phyloP scores from a whole-genome alignment of 1,140 invertebrate species.

The Drosophila orena region DNA sequence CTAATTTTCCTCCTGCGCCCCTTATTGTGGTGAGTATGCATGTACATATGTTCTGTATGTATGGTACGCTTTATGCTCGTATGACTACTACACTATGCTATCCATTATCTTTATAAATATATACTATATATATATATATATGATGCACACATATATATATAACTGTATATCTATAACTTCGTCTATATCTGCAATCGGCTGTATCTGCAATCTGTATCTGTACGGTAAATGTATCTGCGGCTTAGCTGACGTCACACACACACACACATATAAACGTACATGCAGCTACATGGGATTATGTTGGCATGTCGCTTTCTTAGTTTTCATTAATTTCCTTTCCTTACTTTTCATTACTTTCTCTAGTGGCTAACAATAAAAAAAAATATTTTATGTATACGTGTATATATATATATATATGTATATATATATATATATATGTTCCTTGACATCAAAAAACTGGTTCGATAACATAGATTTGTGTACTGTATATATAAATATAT shows the following conservation, averaged over 20 bases:
- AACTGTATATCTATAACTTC: conserved; percentile 31
- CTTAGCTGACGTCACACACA: conserved; percentile 35
- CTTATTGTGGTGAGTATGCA: conserved; percentile 46
- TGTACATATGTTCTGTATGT: conserved; percentile 33
- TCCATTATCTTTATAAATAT: conserved; percentile 11
- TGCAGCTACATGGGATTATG: conserved; percentile 40
- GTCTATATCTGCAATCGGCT: conserved; percentile 26
- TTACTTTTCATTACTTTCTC: conserved; percentile 9
- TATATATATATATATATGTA: conserved; percentile 46
- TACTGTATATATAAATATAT: conserved; percentile 37
- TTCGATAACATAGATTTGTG: conserved; percentile 43
- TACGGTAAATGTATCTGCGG: conserved; percentile 24
- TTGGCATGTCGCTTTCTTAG: conserved; percentile 27
- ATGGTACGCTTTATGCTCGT: conserved; percentile 34
- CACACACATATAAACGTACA: conserved; percentile 39
- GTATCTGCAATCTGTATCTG: conserved; percentile 20
- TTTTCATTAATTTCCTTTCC: background rate
- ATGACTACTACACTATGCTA: conserved; percentile 52
- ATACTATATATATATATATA: conserved; percentile 9
- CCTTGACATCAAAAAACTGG: conserved; percentile 51
- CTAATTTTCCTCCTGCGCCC: background rate
- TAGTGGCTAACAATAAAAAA: conserved; percentile 56
- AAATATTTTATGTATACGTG: conserved; percentile 39
- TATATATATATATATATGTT: conserved; percentile 44
- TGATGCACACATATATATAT: conserved; percentile 7